Evolutionary conservation across 2,888 invertebrate genomes (phyloP).

Genomic region (Drosophila emarginata): DNA sequence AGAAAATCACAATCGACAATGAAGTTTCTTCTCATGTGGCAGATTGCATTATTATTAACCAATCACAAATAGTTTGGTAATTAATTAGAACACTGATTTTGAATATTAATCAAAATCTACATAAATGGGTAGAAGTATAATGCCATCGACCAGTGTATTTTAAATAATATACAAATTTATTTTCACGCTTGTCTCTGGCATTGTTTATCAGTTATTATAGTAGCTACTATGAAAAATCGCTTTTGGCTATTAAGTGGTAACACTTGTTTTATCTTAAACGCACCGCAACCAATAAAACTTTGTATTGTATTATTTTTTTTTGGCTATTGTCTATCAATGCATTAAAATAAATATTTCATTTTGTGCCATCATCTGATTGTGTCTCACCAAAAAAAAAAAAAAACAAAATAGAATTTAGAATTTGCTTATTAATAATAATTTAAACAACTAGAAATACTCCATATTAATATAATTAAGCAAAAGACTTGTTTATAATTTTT

Average conservation of each 20-base stretch:
- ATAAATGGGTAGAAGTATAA: too few relatives aligned
- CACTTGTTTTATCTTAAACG: constrained; percentile 26
- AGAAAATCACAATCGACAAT: background rate
- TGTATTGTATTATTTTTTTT: constrained; percentile 2
- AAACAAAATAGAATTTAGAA: background rate
- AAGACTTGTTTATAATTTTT: background rate
- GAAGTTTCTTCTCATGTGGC: background rate
- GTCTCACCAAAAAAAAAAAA: too few relatives aligned
- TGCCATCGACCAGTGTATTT: constrained; percentile 12
- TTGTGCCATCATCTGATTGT: background rate
- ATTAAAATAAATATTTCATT: background rate
- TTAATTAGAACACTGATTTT: constrained; percentile 5
- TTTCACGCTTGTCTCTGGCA: constrained; percentile 41
- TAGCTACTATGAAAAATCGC: background rate
- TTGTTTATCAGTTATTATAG: constrained; percentile 19
- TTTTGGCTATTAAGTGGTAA: constrained; percentile 25
- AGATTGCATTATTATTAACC: background rate
- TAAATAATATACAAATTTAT: constrained; percentile 41
- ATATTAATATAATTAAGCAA: background rate
- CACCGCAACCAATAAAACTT: constrained; percentile 22
- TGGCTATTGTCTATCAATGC: background rate
- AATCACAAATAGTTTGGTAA: background rate
- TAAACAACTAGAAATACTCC: background rate
- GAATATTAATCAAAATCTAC: constrained; percentile 8
- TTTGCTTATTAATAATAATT: background rate